Conservation (phyloP, 2,113 vertebrate species). For the Sinocyclocheilus rhinocerous region DNA sequence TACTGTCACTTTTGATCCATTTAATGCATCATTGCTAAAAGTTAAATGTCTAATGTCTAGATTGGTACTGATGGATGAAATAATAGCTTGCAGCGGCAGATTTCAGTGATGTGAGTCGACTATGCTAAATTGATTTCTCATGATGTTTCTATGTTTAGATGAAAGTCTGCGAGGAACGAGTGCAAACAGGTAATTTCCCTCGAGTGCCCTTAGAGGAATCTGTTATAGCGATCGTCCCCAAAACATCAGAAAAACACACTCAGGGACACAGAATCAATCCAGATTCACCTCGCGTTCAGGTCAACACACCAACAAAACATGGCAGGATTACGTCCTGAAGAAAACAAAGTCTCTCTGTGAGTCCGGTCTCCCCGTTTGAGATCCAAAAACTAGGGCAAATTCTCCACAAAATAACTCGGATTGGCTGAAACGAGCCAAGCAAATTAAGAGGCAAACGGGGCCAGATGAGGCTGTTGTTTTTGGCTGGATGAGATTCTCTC, state of each 20-base stretch:
- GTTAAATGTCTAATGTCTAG: too few species aligned
- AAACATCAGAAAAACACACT: not conserved
- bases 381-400: constrained; percentile 18
- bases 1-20: not conserved
- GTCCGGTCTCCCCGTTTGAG: not conserved
- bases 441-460: constrained; percentile 36
- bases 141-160: not conserved
- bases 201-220: not conserved
- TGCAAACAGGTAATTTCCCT: not conserved
- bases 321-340: not conserved
- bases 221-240: not conserved
- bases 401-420: constrained; percentile 25
- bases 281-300: not conserved
- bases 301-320: not conserved
- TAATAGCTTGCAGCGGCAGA: not conserved
- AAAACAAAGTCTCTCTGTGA: not conserved
- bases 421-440: constrained; percentile 35
- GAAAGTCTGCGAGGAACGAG: not conserved
- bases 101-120: not conserved
- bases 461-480: constrained; percentile 35
- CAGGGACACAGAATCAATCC: constrained; percentile 1
- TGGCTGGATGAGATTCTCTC: not conserved
- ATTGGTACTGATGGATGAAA: not conserved
- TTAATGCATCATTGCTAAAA: not conserved
- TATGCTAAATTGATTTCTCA: not conserved